Percentiles rank a stretch among this genome's conserved stretches.
Conservation (phyloP, 2,888 invertebrate genomes). For the Pyrochroa serraticornis region DNA sequence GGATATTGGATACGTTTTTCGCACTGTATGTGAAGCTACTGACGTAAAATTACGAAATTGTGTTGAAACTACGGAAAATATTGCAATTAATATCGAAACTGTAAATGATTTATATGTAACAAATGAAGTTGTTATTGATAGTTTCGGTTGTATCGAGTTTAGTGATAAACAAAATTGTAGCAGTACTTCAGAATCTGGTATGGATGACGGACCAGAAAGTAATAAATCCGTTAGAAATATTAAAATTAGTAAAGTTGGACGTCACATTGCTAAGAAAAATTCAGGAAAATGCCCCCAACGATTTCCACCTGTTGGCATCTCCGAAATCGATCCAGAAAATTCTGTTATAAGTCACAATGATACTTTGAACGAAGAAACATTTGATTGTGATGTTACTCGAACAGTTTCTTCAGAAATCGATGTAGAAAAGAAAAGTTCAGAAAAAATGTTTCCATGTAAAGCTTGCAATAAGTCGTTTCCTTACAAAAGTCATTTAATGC, state of each 20-base stretch:
- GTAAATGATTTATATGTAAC: background rate
- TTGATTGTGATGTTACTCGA: no score
- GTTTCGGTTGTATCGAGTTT: background rate
- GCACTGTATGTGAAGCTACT: conserved; percentile 7
- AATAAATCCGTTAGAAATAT: background rate
- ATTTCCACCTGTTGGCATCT: background rate
- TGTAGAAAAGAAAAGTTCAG: background rate
- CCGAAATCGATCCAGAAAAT: no score
- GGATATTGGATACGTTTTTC: conserved; percentile 5
- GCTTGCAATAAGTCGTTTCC: conserved; percentile 19
- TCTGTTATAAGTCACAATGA: no score
- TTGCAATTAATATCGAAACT: background rate
- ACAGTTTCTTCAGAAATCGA: no score
- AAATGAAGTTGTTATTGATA: background rate
- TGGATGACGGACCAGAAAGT: background rate
- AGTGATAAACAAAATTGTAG: background rate
- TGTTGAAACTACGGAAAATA: background rate
- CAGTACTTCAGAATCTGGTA: background rate
- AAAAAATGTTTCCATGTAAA: conserved; percentile 7
- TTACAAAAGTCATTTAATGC: conserved; percentile 12
- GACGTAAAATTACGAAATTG: background rate
- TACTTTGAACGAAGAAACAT: no score
- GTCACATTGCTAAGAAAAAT: conserved; percentile 3
- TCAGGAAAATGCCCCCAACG: background rate
- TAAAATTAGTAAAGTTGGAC: conserved; percentile 2